A percentile compares a stretch with the other conserved stretches of the same genome.
These are phyloP conservation scores for Ianthella basta DNA, from an alignment of 37 sponge, comb jelly and placozoan genomes.

Conservation along the genomic window DNA sequence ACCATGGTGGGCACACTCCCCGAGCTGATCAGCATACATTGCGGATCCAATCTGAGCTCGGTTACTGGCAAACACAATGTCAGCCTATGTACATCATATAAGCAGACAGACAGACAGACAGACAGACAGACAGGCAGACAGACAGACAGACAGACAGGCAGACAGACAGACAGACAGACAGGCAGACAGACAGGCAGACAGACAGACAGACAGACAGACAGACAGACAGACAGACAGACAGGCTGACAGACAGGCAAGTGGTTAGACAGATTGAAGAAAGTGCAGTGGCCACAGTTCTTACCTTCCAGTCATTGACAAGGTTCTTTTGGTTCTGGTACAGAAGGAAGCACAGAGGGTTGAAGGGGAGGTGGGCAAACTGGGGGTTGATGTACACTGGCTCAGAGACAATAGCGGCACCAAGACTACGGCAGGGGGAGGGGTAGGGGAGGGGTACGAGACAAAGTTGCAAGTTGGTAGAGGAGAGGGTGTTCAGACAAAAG, in stretches of 20 bases:
- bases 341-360: conserved; percentile 25
- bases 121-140: too few species aligned
- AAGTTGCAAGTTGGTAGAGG: too few species aligned
- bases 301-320: background rate
- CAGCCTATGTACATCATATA: background rate
- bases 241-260: too few species aligned
- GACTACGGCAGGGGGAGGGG: background rate
- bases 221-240: too few species aligned
- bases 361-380: background rate
- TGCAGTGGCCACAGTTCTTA: background rate
- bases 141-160: too few species aligned
- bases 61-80: conserved; percentile 7
- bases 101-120: too few species aligned
- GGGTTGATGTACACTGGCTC: conserved; percentile 6
- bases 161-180: too few species aligned
- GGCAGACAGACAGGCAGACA: too few species aligned
- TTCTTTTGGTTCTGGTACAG: background rate
- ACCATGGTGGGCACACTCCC: background rate
- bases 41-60: conserved; percentile 20
- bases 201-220: too few species aligned
- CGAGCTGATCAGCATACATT: conserved; percentile 8
- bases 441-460: too few species aligned
- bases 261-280: too few species aligned
- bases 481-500: too few species aligned
- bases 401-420: conserved; percentile 22